A percentile compares a stretch with the other conserved stretches of the same genome.
Conservation (phyloP, 2,888 invertebrate genomes). For the Rhamnusium bicolor region DNA sequence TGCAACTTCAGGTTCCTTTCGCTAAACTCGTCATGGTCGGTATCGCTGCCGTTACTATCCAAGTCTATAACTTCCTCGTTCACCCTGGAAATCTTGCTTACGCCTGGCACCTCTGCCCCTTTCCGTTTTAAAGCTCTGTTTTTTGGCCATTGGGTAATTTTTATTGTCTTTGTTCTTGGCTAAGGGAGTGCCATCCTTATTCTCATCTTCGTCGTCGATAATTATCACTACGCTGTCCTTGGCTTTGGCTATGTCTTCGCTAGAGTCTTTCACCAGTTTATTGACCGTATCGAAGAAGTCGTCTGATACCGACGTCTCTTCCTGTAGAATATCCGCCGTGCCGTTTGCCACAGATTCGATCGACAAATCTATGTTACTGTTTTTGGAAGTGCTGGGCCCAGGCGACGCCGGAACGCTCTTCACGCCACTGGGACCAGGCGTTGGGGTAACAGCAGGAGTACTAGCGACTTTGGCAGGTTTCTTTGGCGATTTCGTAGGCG, state of each 20-base stretch:
- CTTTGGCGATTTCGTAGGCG: slow-evolving; percentile 53
- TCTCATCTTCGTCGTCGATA: slow-evolving; percentile 52
- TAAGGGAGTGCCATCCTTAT: slow-evolving; percentile 12
- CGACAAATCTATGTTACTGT: slow-evolving; percentile 52
- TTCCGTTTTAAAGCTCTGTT: slow-evolving; percentile 27
- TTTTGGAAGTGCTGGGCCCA: slow-evolving; percentile 1
- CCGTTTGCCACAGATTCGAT: slow-evolving; percentile 65
- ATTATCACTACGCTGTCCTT: slow-evolving; percentile 44
- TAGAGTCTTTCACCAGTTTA: slow-evolving; percentile 31
- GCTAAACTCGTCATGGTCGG: slow-evolving; percentile 38
- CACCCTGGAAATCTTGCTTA: slow-evolving; percentile 38
- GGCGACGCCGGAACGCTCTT: slow-evolving; percentile 10
- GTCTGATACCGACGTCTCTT: slow-evolving; percentile 5
- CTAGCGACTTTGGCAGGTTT: slow-evolving; percentile 40
- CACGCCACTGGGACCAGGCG: background rate
- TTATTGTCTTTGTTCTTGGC: slow-evolving; percentile 26
- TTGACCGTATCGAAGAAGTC: slow-evolving; percentile 37
- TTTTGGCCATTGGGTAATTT: slow-evolving; percentile 37
- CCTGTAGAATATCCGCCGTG: slow-evolving; percentile 36
- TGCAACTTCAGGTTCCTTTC: slow-evolving; percentile 47
- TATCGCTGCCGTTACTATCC: slow-evolving; percentile 23
- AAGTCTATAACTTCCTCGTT: slow-evolving; percentile 40
- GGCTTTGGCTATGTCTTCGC: slow-evolving; percentile 3
- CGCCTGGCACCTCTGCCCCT: background rate
- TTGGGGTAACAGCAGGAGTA: background rate